Conservation (phyloP, 2,113 vertebrate genomes). For the Pipa parva region DNA sequence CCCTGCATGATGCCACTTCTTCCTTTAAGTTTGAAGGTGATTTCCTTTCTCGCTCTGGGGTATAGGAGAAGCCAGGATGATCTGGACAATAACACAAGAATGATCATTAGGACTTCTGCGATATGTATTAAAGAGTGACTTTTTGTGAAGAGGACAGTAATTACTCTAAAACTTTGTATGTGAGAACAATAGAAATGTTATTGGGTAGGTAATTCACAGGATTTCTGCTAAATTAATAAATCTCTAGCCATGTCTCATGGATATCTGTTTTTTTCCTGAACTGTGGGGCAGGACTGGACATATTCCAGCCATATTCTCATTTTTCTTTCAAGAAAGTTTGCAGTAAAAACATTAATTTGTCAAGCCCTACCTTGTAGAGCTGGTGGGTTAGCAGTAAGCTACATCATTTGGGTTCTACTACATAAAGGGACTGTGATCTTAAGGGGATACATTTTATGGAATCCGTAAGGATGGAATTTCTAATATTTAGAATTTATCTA, state of each 20-base stretch:
- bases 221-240: background rate
- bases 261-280: background rate
- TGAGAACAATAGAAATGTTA: background rate
- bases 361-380: too few relatives aligned
- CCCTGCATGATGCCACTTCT: constrained; percentile 69
- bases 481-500: too few relatives aligned
- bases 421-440: too few relatives aligned
- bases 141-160: background rate
- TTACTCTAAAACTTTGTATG: background rate
- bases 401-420: too few relatives aligned
- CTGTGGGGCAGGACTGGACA: background rate
- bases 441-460: too few relatives aligned
- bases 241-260: background rate
- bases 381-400: too few relatives aligned
- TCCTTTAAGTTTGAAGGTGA: constrained; percentile 67
- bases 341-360: too few relatives aligned
- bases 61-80: constrained; percentile 87
- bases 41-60: constrained; percentile 72
- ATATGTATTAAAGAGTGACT: background rate
- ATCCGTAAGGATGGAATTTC: too few relatives aligned
- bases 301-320: too few relatives aligned
- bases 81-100: constrained; percentile 60
- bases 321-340: too few relatives aligned
- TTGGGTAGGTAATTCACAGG: background rate
- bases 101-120: background rate